Percentiles rank a stretch among this genome's conserved stretches.
These are phyloP conservation scores for Biston betularia DNA, from an alignment of 2,888 invertebrate species.

Conservation along the genomic window DNA sequence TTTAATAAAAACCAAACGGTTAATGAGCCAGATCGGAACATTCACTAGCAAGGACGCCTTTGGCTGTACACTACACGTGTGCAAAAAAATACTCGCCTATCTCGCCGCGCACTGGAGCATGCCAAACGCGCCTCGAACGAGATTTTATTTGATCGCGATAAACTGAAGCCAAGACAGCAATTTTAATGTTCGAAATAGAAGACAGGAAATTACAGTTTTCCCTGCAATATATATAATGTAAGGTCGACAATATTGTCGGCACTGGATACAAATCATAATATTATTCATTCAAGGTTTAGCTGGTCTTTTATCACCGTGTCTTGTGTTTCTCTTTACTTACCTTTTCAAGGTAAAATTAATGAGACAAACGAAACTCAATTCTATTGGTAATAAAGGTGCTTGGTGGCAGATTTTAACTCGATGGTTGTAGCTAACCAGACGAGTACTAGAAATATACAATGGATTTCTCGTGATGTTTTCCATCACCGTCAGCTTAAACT, in stretches of 20 bases:
- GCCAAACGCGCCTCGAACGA: slow-evolving; percentile 28
- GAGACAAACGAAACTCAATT: too few species aligned
- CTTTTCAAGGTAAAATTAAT: too few species aligned
- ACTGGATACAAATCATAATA: background rate
- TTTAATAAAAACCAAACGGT: background rate
- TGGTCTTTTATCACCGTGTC: too few species aligned
- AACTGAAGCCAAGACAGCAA: slow-evolving; percentile 18
- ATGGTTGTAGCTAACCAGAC: too few species aligned
- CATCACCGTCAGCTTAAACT: too few species aligned
- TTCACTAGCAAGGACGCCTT: slow-evolving; percentile 32
- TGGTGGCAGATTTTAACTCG: too few species aligned
- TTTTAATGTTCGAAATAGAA: slow-evolving; percentile 7
- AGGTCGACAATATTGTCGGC: background rate
- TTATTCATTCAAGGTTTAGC: too few species aligned
- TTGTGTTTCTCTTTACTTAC: too few species aligned
- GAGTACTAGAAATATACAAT: too few species aligned
- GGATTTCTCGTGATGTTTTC: too few species aligned
- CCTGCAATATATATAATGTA: background rate
- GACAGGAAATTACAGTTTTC: slow-evolving; percentile 1
- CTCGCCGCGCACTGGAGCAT: slow-evolving; percentile 35
- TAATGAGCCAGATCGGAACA: slow-evolving; percentile 21
- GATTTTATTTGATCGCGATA: slow-evolving; percentile 36
- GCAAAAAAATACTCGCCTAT: slow-evolving; percentile 29
- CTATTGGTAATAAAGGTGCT: too few species aligned
- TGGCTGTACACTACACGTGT: slow-evolving; percentile 27